A percentile compares a stretch with the other conserved stretches of the same genome.
Evolutionary conservation across 2,888 invertebrate species (phyloP).

Genomic region (Lithophane semibrunnea): DNA sequence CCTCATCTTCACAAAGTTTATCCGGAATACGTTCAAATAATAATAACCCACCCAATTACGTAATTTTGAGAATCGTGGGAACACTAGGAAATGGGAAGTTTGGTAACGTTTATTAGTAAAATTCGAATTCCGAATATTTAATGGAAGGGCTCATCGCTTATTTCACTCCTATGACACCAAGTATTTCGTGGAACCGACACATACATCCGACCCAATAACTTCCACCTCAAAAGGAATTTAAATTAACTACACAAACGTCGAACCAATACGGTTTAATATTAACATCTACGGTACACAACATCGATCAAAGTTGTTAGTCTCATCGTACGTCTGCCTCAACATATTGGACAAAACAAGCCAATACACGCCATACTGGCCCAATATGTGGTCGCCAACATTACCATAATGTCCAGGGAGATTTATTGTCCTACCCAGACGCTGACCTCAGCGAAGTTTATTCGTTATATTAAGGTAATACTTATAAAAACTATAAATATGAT

Average conservation of each 20-base stretch:
- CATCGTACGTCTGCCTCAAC: slow-evolving; percentile 15
- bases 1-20: neutral
- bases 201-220: slow-evolving; percentile 10
- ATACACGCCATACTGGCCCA: slow-evolving; percentile 52
- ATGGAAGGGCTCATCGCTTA: neutral
- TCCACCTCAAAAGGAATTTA: slow-evolving; percentile 50
- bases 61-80: neutral
- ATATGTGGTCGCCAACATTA: slow-evolving; percentile 65
- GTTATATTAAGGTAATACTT: slow-evolving; percentile 59
- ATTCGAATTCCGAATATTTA: neutral
- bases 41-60: neutral
- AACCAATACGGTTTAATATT: slow-evolving; percentile 34
- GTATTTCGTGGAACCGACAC: slow-evolving; percentile 8
- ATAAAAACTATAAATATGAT: slow-evolving; percentile 65
- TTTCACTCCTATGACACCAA: neutral
- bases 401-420: slow-evolving; percentile 64
- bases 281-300: slow-evolving; percentile 36
- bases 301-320: slow-evolving; percentile 37
- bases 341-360: slow-evolving; percentile 52
- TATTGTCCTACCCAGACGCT: slow-evolving; percentile 62
- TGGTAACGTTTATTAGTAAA: neutral
- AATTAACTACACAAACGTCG: slow-evolving; percentile 45
- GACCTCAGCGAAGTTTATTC: slow-evolving; percentile 55
- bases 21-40: neutral
- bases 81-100: neutral